phyloP scores from a whole-genome alignment of 2,888 invertebrate genomes.

The Hydrotaea diabolus region DNA sequence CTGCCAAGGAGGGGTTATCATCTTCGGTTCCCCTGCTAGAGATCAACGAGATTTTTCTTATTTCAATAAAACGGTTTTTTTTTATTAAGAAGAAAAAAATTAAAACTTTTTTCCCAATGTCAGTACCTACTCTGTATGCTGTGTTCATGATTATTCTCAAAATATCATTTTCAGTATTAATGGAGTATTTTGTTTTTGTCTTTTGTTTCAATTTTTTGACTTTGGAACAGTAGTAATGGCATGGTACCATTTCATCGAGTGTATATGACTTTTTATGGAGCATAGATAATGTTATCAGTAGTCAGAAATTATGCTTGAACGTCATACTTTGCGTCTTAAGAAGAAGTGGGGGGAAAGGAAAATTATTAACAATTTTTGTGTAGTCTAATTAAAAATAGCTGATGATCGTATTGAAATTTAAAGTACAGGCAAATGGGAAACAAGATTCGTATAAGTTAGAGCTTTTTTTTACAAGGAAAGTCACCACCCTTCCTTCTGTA shows the following conservation, averaged over 20 bases:
- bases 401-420: not conserved
- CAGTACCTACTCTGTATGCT: not conserved
- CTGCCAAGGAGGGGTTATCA: slow-evolving; percentile 21
- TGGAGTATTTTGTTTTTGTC: not conserved
- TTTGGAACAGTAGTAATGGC: too few species aligned
- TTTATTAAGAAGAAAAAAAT: too few species aligned
- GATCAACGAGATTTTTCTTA: not conserved
- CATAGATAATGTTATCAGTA: slow-evolving; percentile 8
- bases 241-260: not conserved
- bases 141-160: not conserved
- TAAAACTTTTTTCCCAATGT: not conserved
- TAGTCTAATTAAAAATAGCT: not conserved
- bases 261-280: too few species aligned
- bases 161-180: not conserved
- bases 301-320: not conserved
- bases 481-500: too few species aligned
- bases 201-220: not conserved
- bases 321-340: not conserved
- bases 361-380: not conserved
- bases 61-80: not conserved
- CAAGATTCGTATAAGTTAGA: too few species aligned
- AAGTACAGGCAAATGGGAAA: too few species aligned
- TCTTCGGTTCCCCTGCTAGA: not conserved
- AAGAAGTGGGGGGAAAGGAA: not conserved
- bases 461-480: too few species aligned